Evolutionary conservation across 2,888 invertebrate genomes (phyloP).

Genomic region (Clusia tigrina): DNA sequence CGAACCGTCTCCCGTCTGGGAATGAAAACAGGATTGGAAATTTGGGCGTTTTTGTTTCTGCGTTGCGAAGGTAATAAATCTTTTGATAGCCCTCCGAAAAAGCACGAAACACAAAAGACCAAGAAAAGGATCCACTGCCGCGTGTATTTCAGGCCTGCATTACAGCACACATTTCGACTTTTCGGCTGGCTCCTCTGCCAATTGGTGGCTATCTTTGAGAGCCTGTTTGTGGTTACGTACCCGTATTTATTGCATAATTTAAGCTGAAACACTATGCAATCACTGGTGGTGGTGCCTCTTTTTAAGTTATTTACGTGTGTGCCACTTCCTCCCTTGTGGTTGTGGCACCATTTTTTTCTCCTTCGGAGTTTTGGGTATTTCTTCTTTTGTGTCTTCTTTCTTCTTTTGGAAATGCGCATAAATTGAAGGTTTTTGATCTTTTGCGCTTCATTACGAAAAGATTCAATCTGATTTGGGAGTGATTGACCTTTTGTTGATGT

Average conservation of each 20-base stretch:
- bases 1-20: constrained; percentile 11
- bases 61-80: constrained; percentile 13
- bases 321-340: not conserved
- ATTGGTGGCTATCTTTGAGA: constrained; percentile 11
- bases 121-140: not conserved
- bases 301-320: not conserved
- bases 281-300: constrained; percentile 2
- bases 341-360: not conserved
- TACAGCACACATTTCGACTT: constrained; percentile 7
- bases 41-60: constrained; percentile 11
- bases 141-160: not conserved
- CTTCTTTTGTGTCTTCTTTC: constrained; percentile 1
- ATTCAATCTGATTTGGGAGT: constrained; percentile 26
- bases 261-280: constrained; percentile 26
- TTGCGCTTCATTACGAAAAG: constrained; percentile 28
- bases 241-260: constrained; percentile 33
- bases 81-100: not conserved
- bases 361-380: constrained; percentile 5
- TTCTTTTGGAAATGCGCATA: constrained; percentile 25
- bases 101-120: no score
- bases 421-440: constrained; percentile 34
- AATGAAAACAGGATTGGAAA: constrained; percentile 17
- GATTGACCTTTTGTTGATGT: constrained; percentile 29
- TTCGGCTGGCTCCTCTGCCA: not conserved
- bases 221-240: constrained; percentile 12